Base-by-base conservation (phyloP, 2,113 vertebrate species). In the Centropristis striata region DNA sequence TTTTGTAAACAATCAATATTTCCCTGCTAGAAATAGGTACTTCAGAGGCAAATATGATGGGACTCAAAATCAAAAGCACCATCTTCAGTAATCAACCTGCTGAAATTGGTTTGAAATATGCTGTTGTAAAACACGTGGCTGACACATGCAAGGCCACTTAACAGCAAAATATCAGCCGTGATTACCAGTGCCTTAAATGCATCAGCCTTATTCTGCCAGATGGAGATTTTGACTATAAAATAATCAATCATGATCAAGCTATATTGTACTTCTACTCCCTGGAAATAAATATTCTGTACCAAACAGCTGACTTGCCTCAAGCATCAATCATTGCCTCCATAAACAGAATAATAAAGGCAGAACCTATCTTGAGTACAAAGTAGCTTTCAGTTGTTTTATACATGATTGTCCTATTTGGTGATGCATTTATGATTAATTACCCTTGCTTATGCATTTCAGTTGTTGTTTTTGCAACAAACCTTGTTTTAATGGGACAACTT, bases 1-100 rank as follows among this genome's bases (percentile, higher is more conserved):
- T 81, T 84, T 86, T 44, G 82, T 88, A 89, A 91, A 92, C 89
- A 91, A 90, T 92, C 89, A 88, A 89, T 92, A 91, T 78, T 75
- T 73, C 37, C 37, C 69, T 23, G 66, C 71, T 65, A 71, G 85
- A 85, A 90, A 88, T 50, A 86, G 84, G 49, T 63, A 55, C 75
- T 90, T 70, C 46, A 85, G 79, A 86, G 39, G 66, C 25, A 47
- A 79, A 84, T 55, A 27, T 55, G 78, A 80, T 67, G 46, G 69
- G 23, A 63, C 51, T 79, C 51, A n/a, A 72, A 88, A 72, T 66
- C 53, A 75, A 78, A 84, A 84, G 60, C 16, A 58, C 49, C 73
- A 27, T 65, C 71, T 69, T 50, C 46, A 49, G 58, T 39, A 81
- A 87, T 86, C 78, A 84, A 69, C 54, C 49, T 61, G 64, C 46